Evolutionary conservation across 2,113 vertebrate species (phyloP), one percentile per base, ranked within the genome.

Genomic region (Lasiurus cinereus): DNA sequence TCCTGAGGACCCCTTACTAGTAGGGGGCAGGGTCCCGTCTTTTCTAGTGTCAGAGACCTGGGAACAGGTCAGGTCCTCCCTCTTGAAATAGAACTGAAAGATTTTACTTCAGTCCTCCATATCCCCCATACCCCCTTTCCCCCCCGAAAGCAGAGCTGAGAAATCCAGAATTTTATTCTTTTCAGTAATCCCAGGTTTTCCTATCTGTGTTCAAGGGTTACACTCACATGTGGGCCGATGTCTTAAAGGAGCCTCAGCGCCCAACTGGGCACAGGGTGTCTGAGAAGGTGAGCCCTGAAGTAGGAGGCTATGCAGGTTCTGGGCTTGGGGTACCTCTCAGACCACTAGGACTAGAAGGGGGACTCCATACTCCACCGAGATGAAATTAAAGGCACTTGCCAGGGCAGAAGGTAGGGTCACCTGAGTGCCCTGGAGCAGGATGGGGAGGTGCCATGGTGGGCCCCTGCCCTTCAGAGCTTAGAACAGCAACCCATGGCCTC

Each of bases 401-500:
- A 3, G 33, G 52, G 22, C 69, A 48, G 73, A 84, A 24, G 3
- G 4, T 2, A 6, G 66, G 84, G 46, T n/a, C 46, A 6, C 33
- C 15, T 1, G 0, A 33, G 59, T 8, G 11, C 62, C 3, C 0
- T 48, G n/a, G n/a, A 39, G 85, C 56, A 18, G 27, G 39, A 22
- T 18, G 13, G 50, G 6, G 36, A 11, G 43, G 29, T 2, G n/a
- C 54, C 16, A 14, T 0, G 0, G 21, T 15, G 24, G 8, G 21
- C 4, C 0, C 48, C 43, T 27, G 1, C 31, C 19, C 69, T 10
- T 10, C 29, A 15, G 59, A 73, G 50, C 50, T 29, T 6, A 6
- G 0, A 2, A 3, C 13, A 27, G 62, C 36, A 12, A 7, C 2
- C 67, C 39, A 0, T 0, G 31, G 18, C 3, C 0, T 8, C 39